Base-by-base conservation (phyloP, 2,797 vertebrate genomes). In the Pangasius larnaudii region DNA sequence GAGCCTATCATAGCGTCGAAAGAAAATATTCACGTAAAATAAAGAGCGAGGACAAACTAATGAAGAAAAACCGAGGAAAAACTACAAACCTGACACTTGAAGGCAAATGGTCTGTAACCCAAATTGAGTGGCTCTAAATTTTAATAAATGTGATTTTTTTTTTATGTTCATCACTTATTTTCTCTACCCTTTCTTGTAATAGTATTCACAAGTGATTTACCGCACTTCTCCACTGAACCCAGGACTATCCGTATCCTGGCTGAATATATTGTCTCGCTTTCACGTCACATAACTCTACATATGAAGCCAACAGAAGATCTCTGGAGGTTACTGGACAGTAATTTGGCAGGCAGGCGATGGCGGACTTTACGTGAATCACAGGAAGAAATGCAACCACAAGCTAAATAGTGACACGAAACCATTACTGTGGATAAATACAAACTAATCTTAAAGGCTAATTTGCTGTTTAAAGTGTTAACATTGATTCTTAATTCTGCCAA, bases 21-120 rank as follows among this genome's bases (percentile, higher is more conserved):
- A 65, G 36, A 61, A 84, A 51, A 69, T 30, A 49, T 74, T 63
- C n/a, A 75, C 33, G n/a, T 71, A 49, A 58, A 61, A 75, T 63
- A 30, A 53, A 58, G 53, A 63, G 16, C 0, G 10, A 18, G n/a
- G 11, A 77, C n/a, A 63, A 51, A 46, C 22, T 1, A 72, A 85
- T 18, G 19, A 59, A 61, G 42, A 82, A 27, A 81, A 61, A 59
- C 0, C 1, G 6, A 6, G 33, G 22, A 61, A 33, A 56, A 42
- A 61, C n/a, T 24, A 56, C 42, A 33, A 22, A 19, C 42, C 5
- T 27, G 36, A n/a, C 22, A 19, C 53, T 0, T 42, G 14, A 82
- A 61, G 22, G 7, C 2, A 63, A 82, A 61, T 46, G 3, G 16
- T 59, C 33, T 46, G 24, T 27, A 63, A n/a, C 13, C 7, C 58